A percentile compares a stretch with the other conserved stretches of the same genome.
These are phyloP conservation scores for Dusona sp. DNA, from an alignment of 2,888 invertebrate species.

Conservation along the genomic window DNA sequence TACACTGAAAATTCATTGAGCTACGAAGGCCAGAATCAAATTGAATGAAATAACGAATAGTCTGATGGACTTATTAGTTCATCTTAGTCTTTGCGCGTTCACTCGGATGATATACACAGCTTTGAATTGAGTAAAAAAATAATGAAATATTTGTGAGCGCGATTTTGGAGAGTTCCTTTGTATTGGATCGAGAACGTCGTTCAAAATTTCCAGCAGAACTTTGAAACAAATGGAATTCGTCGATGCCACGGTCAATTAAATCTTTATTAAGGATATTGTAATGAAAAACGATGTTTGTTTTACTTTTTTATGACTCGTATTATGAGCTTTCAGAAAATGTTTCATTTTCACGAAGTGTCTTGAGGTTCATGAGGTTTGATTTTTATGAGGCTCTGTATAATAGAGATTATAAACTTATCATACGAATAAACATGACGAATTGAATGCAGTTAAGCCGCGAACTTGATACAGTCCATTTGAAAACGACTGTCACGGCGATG, in stretches of 20 bases:
- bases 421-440: not conserved
- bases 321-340: not conserved
- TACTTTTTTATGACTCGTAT: not conserved
- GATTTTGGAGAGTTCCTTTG: not conserved
- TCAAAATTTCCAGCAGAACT: no score
- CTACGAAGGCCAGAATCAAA: conserved; percentile 38
- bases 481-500: not conserved
- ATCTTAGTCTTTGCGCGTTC: not conserved
- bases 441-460: no score
- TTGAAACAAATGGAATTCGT: no score
- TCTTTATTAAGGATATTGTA: not conserved
- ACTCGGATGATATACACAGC: not conserved
- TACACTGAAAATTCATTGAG: conserved; percentile 46
- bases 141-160: not conserved
- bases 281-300: not conserved
- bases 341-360: not conserved
- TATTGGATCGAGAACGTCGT: not conserved
- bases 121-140: no score
- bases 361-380: no score
- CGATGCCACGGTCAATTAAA: no score
- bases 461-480: no score
- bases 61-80: not conserved
- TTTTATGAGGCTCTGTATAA: not conserved
- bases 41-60: conserved; percentile 44
- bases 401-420: not conserved